Percentiles rank a stretch among this genome's conserved stretches.
Conservation (phyloP, 2,797 vertebrate genomes). For the Prunella strophiata region DNA sequence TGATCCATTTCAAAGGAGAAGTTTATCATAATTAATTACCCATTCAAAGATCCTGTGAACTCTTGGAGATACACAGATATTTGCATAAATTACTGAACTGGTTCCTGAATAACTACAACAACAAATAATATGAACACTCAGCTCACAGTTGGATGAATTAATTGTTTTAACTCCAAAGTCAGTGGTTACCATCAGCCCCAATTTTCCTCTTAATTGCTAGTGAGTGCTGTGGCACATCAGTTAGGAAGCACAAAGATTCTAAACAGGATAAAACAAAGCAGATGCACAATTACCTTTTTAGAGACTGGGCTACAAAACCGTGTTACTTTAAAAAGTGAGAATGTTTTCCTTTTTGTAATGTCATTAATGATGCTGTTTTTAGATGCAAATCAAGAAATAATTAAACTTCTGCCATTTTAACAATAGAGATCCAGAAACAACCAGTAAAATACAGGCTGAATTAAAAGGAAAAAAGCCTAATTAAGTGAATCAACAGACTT, state of each 20-base stretch:
- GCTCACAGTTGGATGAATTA: neutral
- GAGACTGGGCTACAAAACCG: neutral
- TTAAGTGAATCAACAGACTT: neutral
- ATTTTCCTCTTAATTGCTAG: neutral
- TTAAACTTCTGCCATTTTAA: neutral
- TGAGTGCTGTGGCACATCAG: neutral
- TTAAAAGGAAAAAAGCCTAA: conserved; percentile 26
- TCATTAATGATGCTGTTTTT: conserved; percentile 16
- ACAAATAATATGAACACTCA: neutral
- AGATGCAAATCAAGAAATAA: conserved; percentile 22
- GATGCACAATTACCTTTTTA: neutral
- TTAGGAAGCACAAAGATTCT: neutral
- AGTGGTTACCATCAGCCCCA: neutral
- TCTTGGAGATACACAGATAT: neutral
- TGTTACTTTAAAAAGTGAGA: neutral
- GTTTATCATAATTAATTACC: neutral
- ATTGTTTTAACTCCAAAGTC: conserved; percentile 8
- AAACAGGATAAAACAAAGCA: neutral
- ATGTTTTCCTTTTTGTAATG: neutral
- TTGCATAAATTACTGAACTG: neutral
- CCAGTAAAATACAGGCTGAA: neutral
- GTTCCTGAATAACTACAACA: neutral
- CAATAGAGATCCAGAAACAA: neutral
- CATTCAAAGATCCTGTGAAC: neutral
- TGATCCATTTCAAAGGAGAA: neutral